These are phyloP conservation scores for Augochlora pura DNA, from an alignment of 1,140 invertebrate species.

Conservation along the genomic window DNA sequence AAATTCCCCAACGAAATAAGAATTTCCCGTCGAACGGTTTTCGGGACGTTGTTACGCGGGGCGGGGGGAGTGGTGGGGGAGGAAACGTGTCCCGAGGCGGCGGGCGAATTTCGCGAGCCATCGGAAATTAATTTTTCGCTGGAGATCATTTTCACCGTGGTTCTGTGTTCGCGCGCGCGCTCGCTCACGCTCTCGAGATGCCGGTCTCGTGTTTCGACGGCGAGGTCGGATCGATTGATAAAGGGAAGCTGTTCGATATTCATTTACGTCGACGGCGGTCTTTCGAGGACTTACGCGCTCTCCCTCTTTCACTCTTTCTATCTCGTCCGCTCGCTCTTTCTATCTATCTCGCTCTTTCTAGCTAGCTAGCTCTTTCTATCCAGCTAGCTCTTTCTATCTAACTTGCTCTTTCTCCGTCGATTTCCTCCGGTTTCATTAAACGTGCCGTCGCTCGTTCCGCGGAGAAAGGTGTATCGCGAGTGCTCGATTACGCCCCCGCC, in stretches of 20 bases:
- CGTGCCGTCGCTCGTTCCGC: neutral
- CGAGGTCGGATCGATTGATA: slow-evolving; percentile 33
- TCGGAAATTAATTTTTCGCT: no score
- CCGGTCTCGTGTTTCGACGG: neutral
- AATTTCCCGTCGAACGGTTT: neutral
- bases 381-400: no score
- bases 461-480: slow-evolving; percentile 28
- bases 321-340: no score
- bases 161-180: no score
- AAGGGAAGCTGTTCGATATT: slow-evolving; percentile 49
- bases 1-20: neutral
- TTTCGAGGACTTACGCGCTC: slow-evolving; percentile 29
- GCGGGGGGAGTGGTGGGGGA: no score
- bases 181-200: no score
- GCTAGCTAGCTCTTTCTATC: no score
- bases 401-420: slow-evolving; percentile 26
- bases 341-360: no score
- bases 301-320: no score
- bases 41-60: neutral
- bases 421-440: slow-evolving; percentile 51
- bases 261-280: slow-evolving; percentile 43
- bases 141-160: no score
- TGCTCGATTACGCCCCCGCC: slow-evolving; percentile 45
- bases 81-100: neutral
- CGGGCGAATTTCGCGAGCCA: no score